A percentile compares a stretch with the other conserved stretches of the same genome.
These are phyloP conservation scores for Mus musculus DNA, from an alignment of 2,113 vertebrate genomes.

Conservation along the genomic window GRCm39 chr4:136311001-136311500, in stretches of 20 bases:
- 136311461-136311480: too few relatives aligned
- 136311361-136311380: background rate
- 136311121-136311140: background rate
- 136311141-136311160: background rate
- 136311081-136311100: background rate
- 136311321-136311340: background rate
- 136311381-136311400: too few relatives aligned
- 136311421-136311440: too few relatives aligned
- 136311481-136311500: too few relatives aligned
- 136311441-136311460: too few relatives aligned
- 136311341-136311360: background rate
- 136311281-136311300: background rate
- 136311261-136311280: background rate
- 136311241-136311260: slow-evolving; percentile 17
- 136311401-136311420: too few relatives aligned
- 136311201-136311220: background rate
- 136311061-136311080: background rate
- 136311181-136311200: slow-evolving; percentile 38
- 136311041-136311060: background rate
- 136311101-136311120: background rate
- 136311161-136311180: slow-evolving; percentile 53
- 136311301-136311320: background rate
- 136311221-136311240: slow-evolving; percentile 19
- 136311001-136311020: background rate
- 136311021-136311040: background rate